Percentiles rank a stretch among this genome's conserved stretches.
Conservation (phyloP, 2,113 vertebrate genomes). For the Pterophyllum scalare region DNA sequence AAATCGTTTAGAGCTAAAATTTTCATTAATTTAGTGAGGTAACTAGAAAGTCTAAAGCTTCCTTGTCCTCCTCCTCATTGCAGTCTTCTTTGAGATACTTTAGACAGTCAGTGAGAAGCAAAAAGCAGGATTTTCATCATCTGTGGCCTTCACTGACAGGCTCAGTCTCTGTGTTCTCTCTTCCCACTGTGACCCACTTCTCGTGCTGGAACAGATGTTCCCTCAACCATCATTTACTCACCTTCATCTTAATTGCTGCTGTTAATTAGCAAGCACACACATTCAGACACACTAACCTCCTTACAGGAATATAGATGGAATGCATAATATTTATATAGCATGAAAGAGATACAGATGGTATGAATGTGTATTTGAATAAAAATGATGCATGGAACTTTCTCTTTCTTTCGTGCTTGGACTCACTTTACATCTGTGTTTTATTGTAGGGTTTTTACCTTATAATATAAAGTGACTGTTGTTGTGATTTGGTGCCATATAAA, state of each 20-base stretch:
- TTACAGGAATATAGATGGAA: neutral
- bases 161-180: constrained; percentile 13
- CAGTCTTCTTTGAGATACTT: neutral
- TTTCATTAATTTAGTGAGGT: too few species aligned
- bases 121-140: neutral
- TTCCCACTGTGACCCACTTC: constrained; percentile 59
- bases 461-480: too few species aligned
- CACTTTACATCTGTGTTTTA: neutral
- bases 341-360: neutral
- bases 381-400: neutral
- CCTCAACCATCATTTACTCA: constrained; percentile 71
- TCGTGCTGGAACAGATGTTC: constrained; percentile 70
- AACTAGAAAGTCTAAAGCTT: neutral
- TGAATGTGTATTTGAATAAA: neutral
- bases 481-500: too few species aligned
- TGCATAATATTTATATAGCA: neutral
- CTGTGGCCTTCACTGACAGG: neutral
- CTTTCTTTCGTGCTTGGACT: neutral
- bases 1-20: too few species aligned
- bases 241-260: constrained; percentile 77
- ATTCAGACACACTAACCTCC: constrained; percentile 4
- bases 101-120: neutral
- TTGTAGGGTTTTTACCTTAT: too few species aligned
- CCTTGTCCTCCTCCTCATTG: neutral
- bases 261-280: constrained; percentile 76